phyloP scores from a whole-genome alignment of 2,113 vertebrate genomes.

The Trachemys scripta region DNA sequence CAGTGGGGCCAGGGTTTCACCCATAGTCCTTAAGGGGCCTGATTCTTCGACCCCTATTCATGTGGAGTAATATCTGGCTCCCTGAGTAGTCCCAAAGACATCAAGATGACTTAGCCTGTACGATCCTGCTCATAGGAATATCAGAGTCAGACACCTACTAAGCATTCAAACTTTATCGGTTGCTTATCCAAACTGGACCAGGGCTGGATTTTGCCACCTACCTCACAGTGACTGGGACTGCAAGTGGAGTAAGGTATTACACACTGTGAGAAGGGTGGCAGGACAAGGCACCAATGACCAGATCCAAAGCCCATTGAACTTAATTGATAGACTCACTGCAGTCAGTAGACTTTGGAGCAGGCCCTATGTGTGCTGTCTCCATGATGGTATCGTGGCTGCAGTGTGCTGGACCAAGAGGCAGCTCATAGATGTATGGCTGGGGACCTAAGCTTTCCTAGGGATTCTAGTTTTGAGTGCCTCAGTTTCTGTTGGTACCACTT shows the following conservation, averaged over 20 bases:
- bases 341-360: not conserved
- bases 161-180: not conserved
- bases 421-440: constrained; percentile 32
- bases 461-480: not conserved
- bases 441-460: constrained; percentile 34
- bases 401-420: constrained; percentile 19
- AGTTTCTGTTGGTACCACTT: not conserved
- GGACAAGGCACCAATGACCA: not conserved
- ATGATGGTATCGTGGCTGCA: constrained; percentile 16
- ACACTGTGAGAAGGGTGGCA: not conserved
- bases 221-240: not conserved
- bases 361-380: not conserved
- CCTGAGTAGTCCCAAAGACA: not conserved
- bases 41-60: not conserved
- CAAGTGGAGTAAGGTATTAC: not conserved
- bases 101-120: not conserved
- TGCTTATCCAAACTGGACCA: not conserved
- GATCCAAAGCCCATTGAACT: not conserved
- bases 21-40: not conserved
- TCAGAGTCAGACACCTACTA: not conserved
- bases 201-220: not conserved
- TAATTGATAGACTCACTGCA: not conserved
- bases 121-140: not conserved
- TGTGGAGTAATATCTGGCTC: not conserved
- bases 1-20: not conserved